Conservation (phyloP, 2,113 vertebrate genomes). For the Crotalus viridis region DNA sequence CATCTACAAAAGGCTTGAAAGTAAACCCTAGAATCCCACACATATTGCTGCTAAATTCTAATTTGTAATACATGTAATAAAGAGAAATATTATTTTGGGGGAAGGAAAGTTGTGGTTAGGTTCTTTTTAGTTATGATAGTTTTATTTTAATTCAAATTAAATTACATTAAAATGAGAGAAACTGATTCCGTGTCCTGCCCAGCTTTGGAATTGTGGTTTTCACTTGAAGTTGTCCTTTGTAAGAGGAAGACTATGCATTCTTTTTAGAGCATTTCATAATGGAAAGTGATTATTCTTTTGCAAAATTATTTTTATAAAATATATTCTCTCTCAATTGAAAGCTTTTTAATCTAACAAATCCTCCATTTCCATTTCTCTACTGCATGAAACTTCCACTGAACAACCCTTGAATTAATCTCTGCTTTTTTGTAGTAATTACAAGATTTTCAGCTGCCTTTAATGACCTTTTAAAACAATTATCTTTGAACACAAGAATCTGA, state of each 20-base stretch:
- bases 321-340: background rate
- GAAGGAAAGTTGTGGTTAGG: background rate
- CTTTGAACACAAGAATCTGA: background rate
- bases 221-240: background rate
- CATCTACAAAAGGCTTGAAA: background rate
- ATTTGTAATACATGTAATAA: background rate
- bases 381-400: background rate
- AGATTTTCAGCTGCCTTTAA: background rate
- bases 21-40: background rate
- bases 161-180: background rate
- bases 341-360: background rate
- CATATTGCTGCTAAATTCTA: background rate
- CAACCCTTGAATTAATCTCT: background rate
- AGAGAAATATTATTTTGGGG: background rate
- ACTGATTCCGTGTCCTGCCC: background rate
- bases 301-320: background rate
- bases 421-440: background rate
- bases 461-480: conserved; percentile 16
- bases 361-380: background rate
- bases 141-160: background rate
- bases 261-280: background rate
- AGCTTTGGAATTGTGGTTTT: background rate
- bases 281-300: background rate
- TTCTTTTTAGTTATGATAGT: background rate
- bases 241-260: background rate